phyloP scores from a whole-genome alignment of 2,797 vertebrate species.

The Pseudomugil tenellus region DNA sequence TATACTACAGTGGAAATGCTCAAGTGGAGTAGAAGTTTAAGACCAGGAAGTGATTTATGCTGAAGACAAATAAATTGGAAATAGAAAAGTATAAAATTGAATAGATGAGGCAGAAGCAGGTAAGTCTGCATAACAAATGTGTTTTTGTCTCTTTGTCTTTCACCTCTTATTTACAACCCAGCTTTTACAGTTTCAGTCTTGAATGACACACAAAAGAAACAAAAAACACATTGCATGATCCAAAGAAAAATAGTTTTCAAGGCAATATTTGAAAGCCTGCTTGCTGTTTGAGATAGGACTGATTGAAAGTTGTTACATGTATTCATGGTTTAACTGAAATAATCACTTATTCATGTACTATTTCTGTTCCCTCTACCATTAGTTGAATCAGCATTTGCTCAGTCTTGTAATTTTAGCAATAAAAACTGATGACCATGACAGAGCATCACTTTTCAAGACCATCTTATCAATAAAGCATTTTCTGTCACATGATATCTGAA shows the following conservation, averaged over 20 bases:
- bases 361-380: conserved; percentile 16
- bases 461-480: conserved; percentile 62
- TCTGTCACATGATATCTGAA: conserved; percentile 46
- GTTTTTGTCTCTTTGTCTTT: neutral
- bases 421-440: conserved; percentile 54
- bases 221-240: too few relatives aligned
- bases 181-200: conserved; percentile 25
- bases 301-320: neutral
- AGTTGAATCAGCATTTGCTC: conserved; percentile 29
- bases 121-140: conserved; percentile 40
- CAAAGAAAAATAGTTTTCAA: neutral
- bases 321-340: conserved; percentile 28
- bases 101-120: conserved; percentile 10
- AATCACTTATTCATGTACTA: conserved; percentile 36
- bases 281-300: neutral
- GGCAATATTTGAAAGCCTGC: neutral
- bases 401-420: conserved; percentile 41
- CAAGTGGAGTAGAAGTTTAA: conserved; percentile 40
- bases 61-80: conserved; percentile 42
- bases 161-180: conserved; percentile 11
- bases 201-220: conserved; percentile 3
- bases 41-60: conserved; percentile 31
- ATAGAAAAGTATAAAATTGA: conserved; percentile 33
- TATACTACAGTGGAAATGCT: conserved; percentile 56
- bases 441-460: conserved; percentile 60